Base-by-base conservation (phyloP, 2,113 vertebrate genomes). In the Catharus minimus region DNA sequence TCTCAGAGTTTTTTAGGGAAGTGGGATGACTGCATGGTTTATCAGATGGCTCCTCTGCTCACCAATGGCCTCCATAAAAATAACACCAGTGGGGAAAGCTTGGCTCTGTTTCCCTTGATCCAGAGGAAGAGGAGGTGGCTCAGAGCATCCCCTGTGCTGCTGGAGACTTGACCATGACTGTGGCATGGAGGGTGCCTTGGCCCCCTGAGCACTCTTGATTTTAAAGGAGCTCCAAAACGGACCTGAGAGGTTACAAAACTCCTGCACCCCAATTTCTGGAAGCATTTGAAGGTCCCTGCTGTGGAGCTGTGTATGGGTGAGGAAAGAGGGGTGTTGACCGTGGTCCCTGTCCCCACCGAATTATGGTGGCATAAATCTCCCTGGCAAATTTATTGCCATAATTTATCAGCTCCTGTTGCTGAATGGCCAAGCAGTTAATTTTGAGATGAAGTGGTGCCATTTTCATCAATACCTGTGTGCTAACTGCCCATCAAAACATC, bases 341-440 rank as follows among this genome's bases (percentile, higher is more conserved):
- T 26, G 43, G 74, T 49, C 52, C 46, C 49, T 10, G 1, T 67
- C 11, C 57, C 75, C 2, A 3, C 28, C 1, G 0, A 62, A 86
- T 93, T 95, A 93, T 0, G 1, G 82, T 39, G 60, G 84, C 93
- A 96, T 97, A 97, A 97, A 98, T 98, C 96, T 97, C 96, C 13
- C 7, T 93, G 71, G 56, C 87, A 77, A 95, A 97, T 98, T 98
- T 97, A 98, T 97, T 96, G 94, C 96, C 96, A 91, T 94, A 94
- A 96, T 97, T 96, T 97, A 97, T 98, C 97, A 97, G 92, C 94
- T 96, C 92, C 80, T 91, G 77, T 88, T 96, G 95, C 95, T 95
- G 96, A 97, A 96, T 94, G 93, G 95, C 96, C 95, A 96, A 94
- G 97, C 82, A 96, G 97, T 97, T 97, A 97, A 98, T 97, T 97